Evolutionary conservation across 2,113 vertebrate genomes (phyloP).

Genomic region (Aviceda subcristata): DNA sequence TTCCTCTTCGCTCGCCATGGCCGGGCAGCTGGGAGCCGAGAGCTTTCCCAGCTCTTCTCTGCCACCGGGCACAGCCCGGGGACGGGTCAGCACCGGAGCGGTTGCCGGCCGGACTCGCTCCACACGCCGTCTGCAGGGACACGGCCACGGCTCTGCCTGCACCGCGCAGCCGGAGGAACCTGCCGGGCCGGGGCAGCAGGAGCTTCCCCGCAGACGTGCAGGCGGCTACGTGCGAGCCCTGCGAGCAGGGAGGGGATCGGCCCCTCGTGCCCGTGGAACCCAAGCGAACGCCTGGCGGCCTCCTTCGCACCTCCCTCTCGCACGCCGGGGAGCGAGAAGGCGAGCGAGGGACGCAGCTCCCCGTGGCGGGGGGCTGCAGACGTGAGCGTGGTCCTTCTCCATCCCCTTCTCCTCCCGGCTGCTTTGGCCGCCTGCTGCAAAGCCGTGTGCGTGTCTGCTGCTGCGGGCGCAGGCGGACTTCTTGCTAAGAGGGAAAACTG

Average conservation of each 20-base stretch:
- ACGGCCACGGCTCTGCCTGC: neutral
- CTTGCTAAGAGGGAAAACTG: neutral
- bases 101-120: neutral
- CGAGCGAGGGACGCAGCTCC: neutral
- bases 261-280: neutral
- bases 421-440: neutral
- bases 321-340: accelerated
- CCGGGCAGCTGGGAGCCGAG: accelerated
- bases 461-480: neutral
- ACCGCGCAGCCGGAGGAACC: neutral
- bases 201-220: neutral
- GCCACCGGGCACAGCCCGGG: neutral
- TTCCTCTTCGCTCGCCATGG: accelerated
- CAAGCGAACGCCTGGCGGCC: accelerated
- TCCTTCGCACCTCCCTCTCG: neutral
- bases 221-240: neutral
- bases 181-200: neutral
- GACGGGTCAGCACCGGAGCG: neutral
- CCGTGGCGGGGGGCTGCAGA: accelerated
- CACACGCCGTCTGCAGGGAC: neutral
- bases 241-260: neutral
- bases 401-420: neutral
- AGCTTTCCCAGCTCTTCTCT: neutral
- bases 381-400: accelerated
- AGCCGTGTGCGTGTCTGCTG: too few species aligned